phyloP scores from a whole-genome alignment of 2,888 invertebrate species.

The Tridacna crocea region DNA sequence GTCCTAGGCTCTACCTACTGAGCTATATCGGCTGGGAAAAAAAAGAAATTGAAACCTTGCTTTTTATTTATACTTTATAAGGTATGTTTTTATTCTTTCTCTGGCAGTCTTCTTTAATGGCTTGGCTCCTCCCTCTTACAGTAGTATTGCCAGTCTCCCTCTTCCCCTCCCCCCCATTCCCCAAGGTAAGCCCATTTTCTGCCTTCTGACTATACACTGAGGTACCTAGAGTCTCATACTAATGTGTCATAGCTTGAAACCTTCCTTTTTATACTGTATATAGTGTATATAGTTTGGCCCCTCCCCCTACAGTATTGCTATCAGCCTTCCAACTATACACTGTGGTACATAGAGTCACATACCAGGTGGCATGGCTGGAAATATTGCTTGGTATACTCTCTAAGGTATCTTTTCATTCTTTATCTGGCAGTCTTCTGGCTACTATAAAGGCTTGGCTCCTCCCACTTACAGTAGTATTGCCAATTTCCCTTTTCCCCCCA shows the following conservation, averaged over 20 bases:
- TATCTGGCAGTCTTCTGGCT: conserved; percentile 85
- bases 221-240: conserved; percentile 93
- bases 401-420: conserved; percentile 88
- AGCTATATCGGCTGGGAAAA: too few relatives aligned
- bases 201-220: conserved; percentile 92
- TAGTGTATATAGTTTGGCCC: too few relatives aligned
- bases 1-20: too few relatives aligned
- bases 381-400: conserved; percentile 96
- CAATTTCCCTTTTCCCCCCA: too few relatives aligned
- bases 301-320: too few relatives aligned
- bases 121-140: too few relatives aligned
- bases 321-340: too few relatives aligned
- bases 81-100: conserved; percentile 85
- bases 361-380: too few relatives aligned
- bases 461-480: too few relatives aligned
- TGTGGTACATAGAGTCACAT: too few relatives aligned
- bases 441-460: conserved; percentile 69
- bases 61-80: conserved; percentile 98
- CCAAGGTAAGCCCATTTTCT: conserved; percentile 87
- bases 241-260: conserved; percentile 97
- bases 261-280: conserved; percentile 93
- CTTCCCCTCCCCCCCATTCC: too few relatives aligned
- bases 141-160: too few relatives aligned
- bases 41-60: conserved; percentile 94
- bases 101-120: background rate